A percentile compares a stretch with the other conserved stretches of the same genome.
Conservation (phyloP, 2,888 invertebrate species). For the Euplexia lucipara region DNA sequence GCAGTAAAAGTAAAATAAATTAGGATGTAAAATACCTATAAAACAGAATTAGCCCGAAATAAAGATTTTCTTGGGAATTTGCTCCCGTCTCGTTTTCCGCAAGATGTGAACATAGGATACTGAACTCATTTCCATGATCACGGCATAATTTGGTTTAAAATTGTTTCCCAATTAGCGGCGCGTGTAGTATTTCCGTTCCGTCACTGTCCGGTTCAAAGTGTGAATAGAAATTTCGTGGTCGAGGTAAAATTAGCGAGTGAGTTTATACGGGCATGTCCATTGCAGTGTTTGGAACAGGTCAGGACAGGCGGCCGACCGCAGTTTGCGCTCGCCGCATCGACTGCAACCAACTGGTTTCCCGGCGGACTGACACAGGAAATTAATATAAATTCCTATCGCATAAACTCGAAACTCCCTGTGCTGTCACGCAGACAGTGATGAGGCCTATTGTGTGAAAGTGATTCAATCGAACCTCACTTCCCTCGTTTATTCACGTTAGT, state of each 20-base stretch:
- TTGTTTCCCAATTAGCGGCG: conserved; percentile 53
- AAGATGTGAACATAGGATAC: conserved; percentile 55
- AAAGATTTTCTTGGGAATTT: conserved; percentile 61
- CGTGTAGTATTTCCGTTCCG: conserved; percentile 46
- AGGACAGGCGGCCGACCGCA: conserved; percentile 83
- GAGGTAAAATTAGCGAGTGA: conserved; percentile 84
- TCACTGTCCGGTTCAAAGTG: conserved; percentile 68
- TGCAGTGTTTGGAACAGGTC: conserved; percentile 84
- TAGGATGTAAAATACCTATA: conserved; percentile 65
- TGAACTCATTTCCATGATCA: conserved; percentile 52
- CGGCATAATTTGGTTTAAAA: conserved; percentile 49
- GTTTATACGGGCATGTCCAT: conserved; percentile 85
- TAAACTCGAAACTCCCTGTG: conserved; percentile 81
- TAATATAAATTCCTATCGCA: conserved; percentile 89
- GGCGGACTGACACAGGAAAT: conserved; percentile 85
- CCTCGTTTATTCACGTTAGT: conserved; percentile 78
- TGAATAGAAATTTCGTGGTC: conserved; percentile 79
- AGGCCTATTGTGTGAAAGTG: conserved; percentile 84
- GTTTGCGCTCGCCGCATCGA: conserved; percentile 82
- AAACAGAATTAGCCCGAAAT: conserved; percentile 66
- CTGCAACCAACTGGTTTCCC: conserved; percentile 84
- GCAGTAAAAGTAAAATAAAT: conserved; percentile 65
- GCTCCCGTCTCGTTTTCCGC: conserved; percentile 51
- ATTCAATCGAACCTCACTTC: conserved; percentile 82
- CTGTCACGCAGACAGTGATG: conserved; percentile 82